Evolutionary conservation across 2,113 vertebrate species (phyloP), one percentile per base, ranked within the genome.

Genomic region (Panthera leo): DNA sequence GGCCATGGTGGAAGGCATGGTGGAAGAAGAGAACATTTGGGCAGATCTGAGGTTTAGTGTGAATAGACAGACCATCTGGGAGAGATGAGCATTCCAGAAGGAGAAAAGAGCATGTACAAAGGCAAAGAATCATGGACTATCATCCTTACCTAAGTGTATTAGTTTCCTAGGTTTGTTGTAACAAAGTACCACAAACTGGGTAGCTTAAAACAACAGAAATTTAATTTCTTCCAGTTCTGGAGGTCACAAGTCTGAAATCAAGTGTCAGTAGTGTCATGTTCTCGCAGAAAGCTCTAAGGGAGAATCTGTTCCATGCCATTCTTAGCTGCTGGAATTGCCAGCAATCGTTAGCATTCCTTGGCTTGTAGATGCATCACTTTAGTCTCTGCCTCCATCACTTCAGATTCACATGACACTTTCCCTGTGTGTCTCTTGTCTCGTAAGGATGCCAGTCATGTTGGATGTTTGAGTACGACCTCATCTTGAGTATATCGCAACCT

Each of bases 91-190:
- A 78, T 88, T 85, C 31, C 51, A 48, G 86, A 84, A 96, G 63
- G 83, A 94, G 85, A 91, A 21, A 73, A 42, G 78, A 94, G 48
- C 75, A 92, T 93, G 67, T 90, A 19, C 80, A 75, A 51, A 84
- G 84, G 45, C 55, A 58, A 31, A 90, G n/a, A 89, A 85, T 34
- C 36, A 42, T 39, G 39, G 8, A 36, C n/a, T 86, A 19, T 84
- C 29, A 53, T 53, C 51, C n/a, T 78, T 58, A 71, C 42, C 76
- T 67, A 55, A 78, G 19, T 82, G 19, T 96, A 51, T 94, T 89
- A 45, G 19, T 91, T 94, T 94, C 48, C 53, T 90, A n/a, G 6
- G 48, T 42, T 58, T 84, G 13, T 87, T 89, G 61, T 42, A 71
- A 55, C 76, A 71, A 65, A 87, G 65, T 85, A 63, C 34, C 8